These are phyloP conservation scores for Bombyx mori DNA, from an alignment of 1,140 invertebrate species.

Conservation along the genomic window DNA sequence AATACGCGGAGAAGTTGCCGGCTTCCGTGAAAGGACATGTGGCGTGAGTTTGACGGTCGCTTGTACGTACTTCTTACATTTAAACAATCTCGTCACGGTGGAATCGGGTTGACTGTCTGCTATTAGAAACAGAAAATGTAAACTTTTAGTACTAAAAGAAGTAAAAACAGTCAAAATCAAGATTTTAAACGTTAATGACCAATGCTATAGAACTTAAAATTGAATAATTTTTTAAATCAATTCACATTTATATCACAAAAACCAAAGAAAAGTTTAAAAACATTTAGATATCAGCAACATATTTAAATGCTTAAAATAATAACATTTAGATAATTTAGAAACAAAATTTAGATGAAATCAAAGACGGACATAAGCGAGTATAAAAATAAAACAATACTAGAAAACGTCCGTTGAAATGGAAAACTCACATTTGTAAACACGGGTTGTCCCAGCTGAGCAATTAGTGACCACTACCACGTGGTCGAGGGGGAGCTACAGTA, in stretches of 20 bases:
- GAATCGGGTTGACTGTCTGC: too few species aligned
- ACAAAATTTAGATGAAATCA: too few species aligned
- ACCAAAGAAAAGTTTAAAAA: neutral
- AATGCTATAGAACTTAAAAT: too few species aligned
- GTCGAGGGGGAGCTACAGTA: constrained; percentile 50
- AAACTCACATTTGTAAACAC: constrained; percentile 39
- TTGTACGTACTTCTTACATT: constrained; percentile 63
- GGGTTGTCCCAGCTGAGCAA: constrained; percentile 61
- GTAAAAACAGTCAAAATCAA: too few species aligned
- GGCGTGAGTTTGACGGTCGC: constrained; percentile 25
- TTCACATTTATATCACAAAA: too few species aligned
- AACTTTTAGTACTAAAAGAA: too few species aligned
- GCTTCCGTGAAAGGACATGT: constrained; percentile 61
- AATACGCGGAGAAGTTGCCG: constrained; percentile 61
- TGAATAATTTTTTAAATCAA: too few species aligned
- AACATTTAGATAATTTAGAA: too few species aligned
- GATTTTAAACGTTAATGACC: too few species aligned
- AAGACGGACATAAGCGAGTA: neutral
- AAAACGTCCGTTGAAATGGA: constrained; percentile 37
- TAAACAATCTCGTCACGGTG: constrained; percentile 36
- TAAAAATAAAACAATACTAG: constrained; percentile 4
- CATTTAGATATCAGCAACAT: neutral
- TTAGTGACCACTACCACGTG: constrained; percentile 55
- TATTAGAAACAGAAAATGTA: too few species aligned
- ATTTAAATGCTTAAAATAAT: too few species aligned